Evolutionary conservation across 2,797 vertebrate species (phyloP).

Genomic region (Molossus alvarezi): DNA sequence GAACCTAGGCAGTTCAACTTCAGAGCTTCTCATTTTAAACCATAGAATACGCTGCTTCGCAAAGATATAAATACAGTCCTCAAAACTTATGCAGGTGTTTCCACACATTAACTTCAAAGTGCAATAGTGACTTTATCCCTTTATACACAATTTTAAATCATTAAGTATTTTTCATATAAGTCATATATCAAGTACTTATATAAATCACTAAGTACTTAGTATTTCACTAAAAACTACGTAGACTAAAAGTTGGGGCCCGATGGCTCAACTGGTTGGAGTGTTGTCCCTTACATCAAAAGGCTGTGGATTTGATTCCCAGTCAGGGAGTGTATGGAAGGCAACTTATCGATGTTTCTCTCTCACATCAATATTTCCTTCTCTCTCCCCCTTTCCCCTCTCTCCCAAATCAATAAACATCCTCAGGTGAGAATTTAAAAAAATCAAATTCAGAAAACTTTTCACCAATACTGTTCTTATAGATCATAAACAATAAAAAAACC

Average conservation of each 20-base stretch:
- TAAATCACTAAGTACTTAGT: background rate
- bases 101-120: background rate
- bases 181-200: background rate
- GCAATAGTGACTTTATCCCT: background rate
- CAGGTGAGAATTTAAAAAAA: background rate
- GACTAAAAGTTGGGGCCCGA: background rate
- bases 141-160: background rate
- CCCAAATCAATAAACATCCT: background rate
- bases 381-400: background rate
- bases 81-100: background rate
- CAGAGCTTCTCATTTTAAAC: slow-evolving; percentile 26
- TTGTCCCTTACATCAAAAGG: background rate
- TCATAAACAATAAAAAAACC: background rate
- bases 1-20: background rate
- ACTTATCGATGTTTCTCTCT: background rate
- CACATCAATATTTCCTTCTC: background rate
- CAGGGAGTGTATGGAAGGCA: background rate
- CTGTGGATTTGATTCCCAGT: background rate
- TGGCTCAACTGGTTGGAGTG: background rate
- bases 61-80: background rate
- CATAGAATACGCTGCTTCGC: background rate
- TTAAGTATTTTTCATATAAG: background rate
- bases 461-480: background rate
- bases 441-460: background rate
- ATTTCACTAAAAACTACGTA: slow-evolving; percentile 57